Evolutionary conservation across 2,113 vertebrate species (phyloP).

Genomic region (Pardalotus punctatus): DNA sequence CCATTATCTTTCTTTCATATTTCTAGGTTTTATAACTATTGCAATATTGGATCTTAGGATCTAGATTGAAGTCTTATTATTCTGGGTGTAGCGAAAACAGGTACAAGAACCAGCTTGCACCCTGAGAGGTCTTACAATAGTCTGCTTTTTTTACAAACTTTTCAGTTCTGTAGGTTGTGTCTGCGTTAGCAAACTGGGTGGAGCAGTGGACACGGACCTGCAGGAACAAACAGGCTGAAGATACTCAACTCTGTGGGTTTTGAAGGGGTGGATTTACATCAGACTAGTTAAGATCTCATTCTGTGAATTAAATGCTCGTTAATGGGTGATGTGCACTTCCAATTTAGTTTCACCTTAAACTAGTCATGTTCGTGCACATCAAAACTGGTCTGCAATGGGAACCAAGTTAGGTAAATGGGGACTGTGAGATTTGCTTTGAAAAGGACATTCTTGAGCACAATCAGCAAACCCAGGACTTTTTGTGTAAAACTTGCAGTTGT

Average conservation of each 20-base stretch:
- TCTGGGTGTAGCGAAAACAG: neutral
- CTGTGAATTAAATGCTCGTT: neutral
- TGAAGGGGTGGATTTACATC: neutral
- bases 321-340: neutral
- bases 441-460: neutral
- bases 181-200: neutral
- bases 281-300: neutral
- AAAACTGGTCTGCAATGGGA: neutral
- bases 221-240: neutral
- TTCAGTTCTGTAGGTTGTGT: neutral
- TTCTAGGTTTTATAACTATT: neutral
- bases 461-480: neutral
- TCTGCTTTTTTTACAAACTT: neutral
- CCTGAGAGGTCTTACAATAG: neutral
- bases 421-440: neutral
- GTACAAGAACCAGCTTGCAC: neutral
- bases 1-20: neutral
- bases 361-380: too few relatives aligned
- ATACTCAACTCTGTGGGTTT: rapidly evolving
- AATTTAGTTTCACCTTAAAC: neutral
- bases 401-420: neutral
- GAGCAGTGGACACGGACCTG: neutral
- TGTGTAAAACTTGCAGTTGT: neutral
- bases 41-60: neutral
- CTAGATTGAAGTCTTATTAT: neutral